These are phyloP conservation scores for Toxotes jaculatrix DNA, from an alignment of 2,113 vertebrate species.

Conservation along the genomic window DNA sequence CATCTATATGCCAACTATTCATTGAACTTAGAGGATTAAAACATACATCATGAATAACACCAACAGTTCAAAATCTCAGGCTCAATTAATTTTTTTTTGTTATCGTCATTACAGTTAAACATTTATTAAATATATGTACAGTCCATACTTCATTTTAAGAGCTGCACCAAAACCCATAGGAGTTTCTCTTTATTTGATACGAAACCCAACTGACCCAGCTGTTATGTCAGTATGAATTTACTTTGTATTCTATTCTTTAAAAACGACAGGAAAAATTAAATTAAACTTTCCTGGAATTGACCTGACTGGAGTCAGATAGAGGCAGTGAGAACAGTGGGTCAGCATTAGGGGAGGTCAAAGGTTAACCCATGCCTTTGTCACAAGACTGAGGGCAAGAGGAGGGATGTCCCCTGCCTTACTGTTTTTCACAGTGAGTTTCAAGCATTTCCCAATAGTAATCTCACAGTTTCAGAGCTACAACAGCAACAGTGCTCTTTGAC, in stretches of 20 bases:
- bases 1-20: too few species aligned
- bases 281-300: background rate
- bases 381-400: conserved; percentile 18
- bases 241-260: too few species aligned
- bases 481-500: background rate
- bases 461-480: background rate
- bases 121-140: background rate
- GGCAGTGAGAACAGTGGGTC: conserved; percentile 8
- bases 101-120: too few species aligned
- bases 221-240: background rate
- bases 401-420: background rate
- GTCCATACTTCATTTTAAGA: too few species aligned
- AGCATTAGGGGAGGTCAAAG: conserved; percentile 46
- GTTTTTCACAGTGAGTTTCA: conserved; percentile 22
- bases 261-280: background rate
- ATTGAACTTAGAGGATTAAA: too few species aligned
- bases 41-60: background rate
- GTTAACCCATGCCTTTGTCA: conserved; percentile 41
- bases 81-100: too few species aligned
- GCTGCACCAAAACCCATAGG: background rate
- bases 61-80: too few species aligned
- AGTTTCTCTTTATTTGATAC: background rate
- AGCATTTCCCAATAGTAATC: background rate
- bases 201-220: background rate
- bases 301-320: background rate